Evolutionary conservation across 2,797 vertebrate species (phyloP).

Genomic region (Manis pentadactyla): DNA sequence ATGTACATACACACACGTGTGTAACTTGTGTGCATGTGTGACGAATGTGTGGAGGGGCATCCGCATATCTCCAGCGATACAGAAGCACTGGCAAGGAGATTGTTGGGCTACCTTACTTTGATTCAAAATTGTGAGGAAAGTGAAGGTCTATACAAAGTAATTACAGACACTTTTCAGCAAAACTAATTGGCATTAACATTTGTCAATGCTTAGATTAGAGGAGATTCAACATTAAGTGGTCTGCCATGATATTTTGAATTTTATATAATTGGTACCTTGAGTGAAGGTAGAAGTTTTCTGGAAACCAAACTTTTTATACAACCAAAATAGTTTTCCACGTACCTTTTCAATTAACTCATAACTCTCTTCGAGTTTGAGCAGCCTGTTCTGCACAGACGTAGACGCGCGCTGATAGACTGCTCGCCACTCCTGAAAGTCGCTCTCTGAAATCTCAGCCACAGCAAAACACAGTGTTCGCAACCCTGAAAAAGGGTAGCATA

Average conservation of each 20-base stretch:
- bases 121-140: background rate
- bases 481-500: slow-evolving; percentile 85
- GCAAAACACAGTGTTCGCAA: slow-evolving; percentile 97
- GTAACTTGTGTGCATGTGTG: background rate
- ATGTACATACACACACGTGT: background rate
- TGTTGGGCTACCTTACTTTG: background rate
- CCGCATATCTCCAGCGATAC: fast-evolving
- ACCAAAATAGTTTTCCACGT: slow-evolving; percentile 26
- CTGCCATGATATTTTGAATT: background rate
- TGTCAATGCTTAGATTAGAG: background rate
- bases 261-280: background rate
- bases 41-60: background rate
- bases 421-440: slow-evolving; percentile 95
- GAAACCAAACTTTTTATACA: fast-evolving
- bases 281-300: background rate
- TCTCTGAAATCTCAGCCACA: slow-evolving; percentile 95
- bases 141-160: background rate
- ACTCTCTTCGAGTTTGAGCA: slow-evolving; percentile 96
- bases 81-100: background rate
- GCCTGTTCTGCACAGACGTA: slow-evolving; percentile 95
- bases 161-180: background rate
- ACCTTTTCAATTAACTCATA: slow-evolving; percentile 99
- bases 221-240: background rate
- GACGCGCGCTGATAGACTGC: slow-evolving; percentile 92
- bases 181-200: background rate